phyloP scores from a whole-genome alignment of 2,113 vertebrate genomes.

The Chlorocebus sabaeus region DNA sequence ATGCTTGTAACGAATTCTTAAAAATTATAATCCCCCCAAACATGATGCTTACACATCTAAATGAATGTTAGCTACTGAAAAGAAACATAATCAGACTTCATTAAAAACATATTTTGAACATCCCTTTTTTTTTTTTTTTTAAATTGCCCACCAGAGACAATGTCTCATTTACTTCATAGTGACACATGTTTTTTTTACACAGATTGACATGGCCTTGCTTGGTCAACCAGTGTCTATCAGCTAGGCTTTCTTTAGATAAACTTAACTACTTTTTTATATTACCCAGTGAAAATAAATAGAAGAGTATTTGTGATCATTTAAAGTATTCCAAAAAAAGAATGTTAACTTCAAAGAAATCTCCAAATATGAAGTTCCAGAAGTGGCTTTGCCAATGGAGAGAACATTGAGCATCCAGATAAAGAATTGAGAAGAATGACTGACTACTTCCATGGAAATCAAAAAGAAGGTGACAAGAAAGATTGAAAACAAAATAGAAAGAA shows the following conservation, averaged over 20 bases:
- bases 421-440: neutral
- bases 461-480: neutral
- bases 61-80: neutral
- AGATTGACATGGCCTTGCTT: neutral
- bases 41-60: neutral
- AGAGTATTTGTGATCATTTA: neutral
- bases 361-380: neutral
- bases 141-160: neutral
- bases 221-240: neutral
- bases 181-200: neutral
- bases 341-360: neutral
- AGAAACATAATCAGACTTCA: neutral
- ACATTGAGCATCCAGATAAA: neutral
- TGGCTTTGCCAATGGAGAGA: neutral
- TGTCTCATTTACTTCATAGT: neutral
- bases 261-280: neutral
- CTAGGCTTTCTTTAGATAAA: constrained; percentile 12
- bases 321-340: neutral
- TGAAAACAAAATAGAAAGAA: neutral
- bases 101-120: neutral
- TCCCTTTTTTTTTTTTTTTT: neutral
- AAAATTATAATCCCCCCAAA: neutral
- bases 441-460: neutral
- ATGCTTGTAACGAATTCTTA: neutral
- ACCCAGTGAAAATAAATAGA: neutral